phyloP scores from a whole-genome alignment of 2,888 invertebrate genomes.

The Thumatha senex region DNA sequence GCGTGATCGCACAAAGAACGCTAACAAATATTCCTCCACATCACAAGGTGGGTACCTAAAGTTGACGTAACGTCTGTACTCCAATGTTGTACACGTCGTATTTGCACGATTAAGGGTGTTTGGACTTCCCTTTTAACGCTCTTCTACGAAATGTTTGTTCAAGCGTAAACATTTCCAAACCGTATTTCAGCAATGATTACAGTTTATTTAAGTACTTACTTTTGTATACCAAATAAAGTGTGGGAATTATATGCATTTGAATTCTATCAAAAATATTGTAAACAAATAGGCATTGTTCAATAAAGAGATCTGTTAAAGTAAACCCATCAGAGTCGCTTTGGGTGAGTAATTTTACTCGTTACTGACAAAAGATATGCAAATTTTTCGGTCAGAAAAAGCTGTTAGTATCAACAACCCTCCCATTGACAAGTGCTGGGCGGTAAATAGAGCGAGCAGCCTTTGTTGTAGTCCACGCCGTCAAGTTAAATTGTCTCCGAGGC shows the following conservation, averaged over 20 bases:
- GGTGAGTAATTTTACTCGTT: conserved; percentile 1
- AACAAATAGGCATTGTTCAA: not conserved
- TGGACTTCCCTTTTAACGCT: conserved; percentile 56
- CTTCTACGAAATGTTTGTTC: conserved; percentile 55
- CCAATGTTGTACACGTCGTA: conserved; percentile 56
- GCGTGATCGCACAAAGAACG: conserved; percentile 69
- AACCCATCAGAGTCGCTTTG: too few relatives aligned
- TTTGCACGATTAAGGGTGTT: conserved; percentile 67
- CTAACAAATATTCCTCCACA: conserved; percentile 70
- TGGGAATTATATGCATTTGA: too few relatives aligned
- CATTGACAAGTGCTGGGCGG: conserved; percentile 55
- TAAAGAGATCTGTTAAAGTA: too few relatives aligned
- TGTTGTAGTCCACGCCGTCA: conserved; percentile 75
- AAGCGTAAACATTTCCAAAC: conserved; percentile 40
- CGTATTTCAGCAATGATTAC: conserved; percentile 19
- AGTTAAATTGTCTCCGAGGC: conserved; percentile 80
- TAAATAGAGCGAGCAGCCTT: conserved; percentile 75
- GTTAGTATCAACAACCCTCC: conserved; percentile 55
- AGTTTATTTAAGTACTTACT: conserved; percentile 2
- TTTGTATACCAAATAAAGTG: not conserved
- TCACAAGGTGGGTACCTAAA: conserved; percentile 53
- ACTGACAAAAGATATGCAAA: conserved; percentile 8
- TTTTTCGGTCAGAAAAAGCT: conserved; percentile 30
- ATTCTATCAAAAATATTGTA: not conserved
- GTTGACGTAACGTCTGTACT: conserved; percentile 54